phyloP scores from a whole-genome alignment of 2,797 vertebrate species.

The Falco biarmicus region DNA sequence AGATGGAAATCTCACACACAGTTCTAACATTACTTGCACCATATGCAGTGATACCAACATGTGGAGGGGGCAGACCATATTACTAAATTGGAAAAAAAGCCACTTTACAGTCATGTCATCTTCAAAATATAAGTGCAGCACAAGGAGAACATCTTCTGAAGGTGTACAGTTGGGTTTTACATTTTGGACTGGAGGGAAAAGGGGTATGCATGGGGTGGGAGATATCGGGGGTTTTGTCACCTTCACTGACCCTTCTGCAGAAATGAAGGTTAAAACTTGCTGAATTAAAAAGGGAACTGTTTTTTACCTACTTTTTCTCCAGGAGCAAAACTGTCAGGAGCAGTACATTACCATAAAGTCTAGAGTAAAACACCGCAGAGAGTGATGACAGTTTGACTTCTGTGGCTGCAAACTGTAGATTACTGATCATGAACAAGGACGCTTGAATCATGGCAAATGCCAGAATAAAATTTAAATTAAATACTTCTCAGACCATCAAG shows the following conservation, averaged over 20 bases:
- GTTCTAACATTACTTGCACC: background rate
- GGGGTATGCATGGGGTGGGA: rapidly evolving
- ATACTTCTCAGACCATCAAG: background rate
- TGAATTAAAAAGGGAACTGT: background rate
- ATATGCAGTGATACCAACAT: background rate
- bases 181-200: background rate
- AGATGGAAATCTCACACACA: background rate
- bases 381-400: background rate
- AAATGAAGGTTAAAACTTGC: rapidly evolving
- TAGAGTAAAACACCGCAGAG: background rate
- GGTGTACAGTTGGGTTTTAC: background rate
- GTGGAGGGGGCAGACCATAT: background rate
- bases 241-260: background rate
- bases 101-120: background rate
- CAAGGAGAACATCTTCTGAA: background rate
- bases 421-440: background rate
- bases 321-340: background rate
- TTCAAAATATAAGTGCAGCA: background rate
- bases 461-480: background rate
- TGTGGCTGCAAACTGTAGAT: background rate
- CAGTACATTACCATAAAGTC: background rate
- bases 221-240: rapidly evolving
- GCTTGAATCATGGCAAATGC: background rate
- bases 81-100: background rate
- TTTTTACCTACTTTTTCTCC: background rate